phyloP scores from a whole-genome alignment of 2,888 invertebrate species.

The Acleris literana region DNA sequence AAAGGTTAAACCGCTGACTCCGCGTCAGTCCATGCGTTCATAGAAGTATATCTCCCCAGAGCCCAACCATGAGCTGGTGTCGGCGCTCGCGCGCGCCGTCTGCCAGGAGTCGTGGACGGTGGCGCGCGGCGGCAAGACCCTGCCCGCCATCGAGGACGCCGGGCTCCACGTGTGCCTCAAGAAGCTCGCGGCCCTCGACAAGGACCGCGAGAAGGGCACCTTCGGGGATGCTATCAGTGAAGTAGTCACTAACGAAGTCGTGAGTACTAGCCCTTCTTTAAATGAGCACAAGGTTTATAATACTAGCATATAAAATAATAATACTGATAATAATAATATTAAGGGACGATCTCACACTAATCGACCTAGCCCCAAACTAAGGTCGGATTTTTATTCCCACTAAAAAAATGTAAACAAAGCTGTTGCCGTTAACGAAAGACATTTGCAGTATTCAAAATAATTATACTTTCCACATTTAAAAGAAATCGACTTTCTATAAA shows the following conservation, averaged over 20 bases:
- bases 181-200: conserved; percentile 87
- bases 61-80: conserved; percentile 63
- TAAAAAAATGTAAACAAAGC: too few relatives aligned
- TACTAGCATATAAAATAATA: too few relatives aligned
- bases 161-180: conserved; percentile 91
- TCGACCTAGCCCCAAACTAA: too few relatives aligned
- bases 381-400: too few relatives aligned
- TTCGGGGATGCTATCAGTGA: conserved; percentile 84
- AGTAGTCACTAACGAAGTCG: conserved; percentile 80
- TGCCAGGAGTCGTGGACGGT: conserved; percentile 82
- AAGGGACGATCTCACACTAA: too few relatives aligned
- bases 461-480: too few relatives aligned
- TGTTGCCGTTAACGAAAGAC: too few relatives aligned
- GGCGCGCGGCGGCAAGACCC: conserved; percentile 68
- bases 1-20: too few relatives aligned
- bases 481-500: too few relatives aligned
- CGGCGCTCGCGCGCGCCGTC: conserved; percentile 63
- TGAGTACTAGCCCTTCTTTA: conserved; percentile 55
- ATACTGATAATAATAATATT: too few relatives aligned
- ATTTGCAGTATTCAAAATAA: too few relatives aligned
- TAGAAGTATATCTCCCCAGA: conserved; percentile 48
- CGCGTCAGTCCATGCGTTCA: too few relatives aligned
- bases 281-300: neutral
- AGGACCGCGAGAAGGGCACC: conserved; percentile 72
- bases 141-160: conserved; percentile 87